These are phyloP conservation scores for Pagetopsis macropterus DNA, from an alignment of 2,797 vertebrate species.

Conservation along the genomic window DNA sequence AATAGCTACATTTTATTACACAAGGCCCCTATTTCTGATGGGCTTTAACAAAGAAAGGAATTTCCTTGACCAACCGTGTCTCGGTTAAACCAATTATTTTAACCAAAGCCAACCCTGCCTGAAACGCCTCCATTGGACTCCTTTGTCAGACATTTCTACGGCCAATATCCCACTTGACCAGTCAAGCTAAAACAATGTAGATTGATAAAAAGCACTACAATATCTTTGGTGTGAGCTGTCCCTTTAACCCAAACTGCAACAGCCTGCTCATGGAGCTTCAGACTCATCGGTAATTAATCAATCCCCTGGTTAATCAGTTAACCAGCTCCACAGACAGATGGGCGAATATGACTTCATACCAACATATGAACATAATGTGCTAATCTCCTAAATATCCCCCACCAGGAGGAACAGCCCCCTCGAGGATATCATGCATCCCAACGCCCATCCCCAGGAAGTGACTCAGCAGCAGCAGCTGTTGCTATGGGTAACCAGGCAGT, in stretches of 20 bases:
- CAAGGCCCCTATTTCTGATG: too few species aligned
- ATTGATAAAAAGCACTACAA: too few species aligned
- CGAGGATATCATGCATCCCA: conserved; percentile 22
- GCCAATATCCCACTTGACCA: too few species aligned
- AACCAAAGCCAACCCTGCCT: neutral
- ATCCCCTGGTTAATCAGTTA: conserved; percentile 18
- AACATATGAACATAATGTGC: conserved; percentile 9
- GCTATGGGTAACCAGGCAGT: conserved; percentile 71
- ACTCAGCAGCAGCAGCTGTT: conserved; percentile 82
- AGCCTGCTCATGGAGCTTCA: neutral
- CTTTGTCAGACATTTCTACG: too few species aligned
- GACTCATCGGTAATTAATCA: conserved; percentile 30
- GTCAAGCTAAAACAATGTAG: too few species aligned
- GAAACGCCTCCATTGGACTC: too few species aligned
- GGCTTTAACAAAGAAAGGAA: too few species aligned
- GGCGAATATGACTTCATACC: neutral
- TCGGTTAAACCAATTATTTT: neutral
- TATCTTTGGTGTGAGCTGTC: too few species aligned
- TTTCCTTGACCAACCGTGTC: neutral
- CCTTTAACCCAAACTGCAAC: neutral
- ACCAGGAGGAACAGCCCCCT: conserved; percentile 27
- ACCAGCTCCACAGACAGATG: conserved; percentile 41
- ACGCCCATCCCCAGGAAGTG: conserved; percentile 58
- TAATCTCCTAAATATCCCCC: conserved; percentile 33
- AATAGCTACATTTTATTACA: too few species aligned